A percentile compares a stretch with the other conserved stretches of the same genome.
Evolutionary conservation across 2,797 vertebrate species (phyloP).

Genomic region (Chaenodraco wilsoni): DNA sequence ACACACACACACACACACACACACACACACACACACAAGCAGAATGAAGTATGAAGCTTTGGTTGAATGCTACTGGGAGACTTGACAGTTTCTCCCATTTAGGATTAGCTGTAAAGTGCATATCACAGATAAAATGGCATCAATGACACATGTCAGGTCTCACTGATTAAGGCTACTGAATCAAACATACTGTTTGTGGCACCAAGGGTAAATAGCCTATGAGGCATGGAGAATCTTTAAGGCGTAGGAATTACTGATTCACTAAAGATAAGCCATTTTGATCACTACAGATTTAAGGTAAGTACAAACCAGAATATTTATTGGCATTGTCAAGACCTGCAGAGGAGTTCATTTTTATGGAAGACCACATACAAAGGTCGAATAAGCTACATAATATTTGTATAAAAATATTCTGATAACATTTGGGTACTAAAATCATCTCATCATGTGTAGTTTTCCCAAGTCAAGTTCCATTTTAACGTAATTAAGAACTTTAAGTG

Average conservation of each 20-base stretch:
- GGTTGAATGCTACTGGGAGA: constrained; percentile 86
- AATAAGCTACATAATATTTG: constrained; percentile 64
- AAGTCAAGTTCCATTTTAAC: constrained; percentile 54
- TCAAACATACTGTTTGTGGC: constrained; percentile 75
- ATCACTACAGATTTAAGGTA: constrained; percentile 61
- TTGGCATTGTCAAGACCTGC: constrained; percentile 66
- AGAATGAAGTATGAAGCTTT: constrained; percentile 84
- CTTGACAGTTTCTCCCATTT: constrained; percentile 71
- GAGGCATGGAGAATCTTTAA: constrained; percentile 61
- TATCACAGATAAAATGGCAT: constrained; percentile 82
- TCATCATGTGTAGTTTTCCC: constrained; percentile 63
- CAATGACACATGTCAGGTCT: constrained; percentile 78
- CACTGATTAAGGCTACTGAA: constrained; percentile 79
- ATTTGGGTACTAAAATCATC: constrained; percentile 77
- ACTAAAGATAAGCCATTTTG: constrained; percentile 61
- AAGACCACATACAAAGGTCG: constrained; percentile 80
- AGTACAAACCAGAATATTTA: constrained; percentile 51
- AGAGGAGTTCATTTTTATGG: constrained; percentile 70
- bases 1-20: constrained; percentile 29
- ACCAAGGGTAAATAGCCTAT: constrained; percentile 56
- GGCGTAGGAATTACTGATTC: constrained; percentile 64
- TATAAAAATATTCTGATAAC: constrained; percentile 80
- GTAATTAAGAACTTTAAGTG: constrained; percentile 82
- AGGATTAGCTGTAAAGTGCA: constrained; percentile 87
- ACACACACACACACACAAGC: constrained; percentile 39